phyloP scores from a whole-genome alignment of 2,888 invertebrate genomes.

The Paralinhomoeus sp. region DNA sequence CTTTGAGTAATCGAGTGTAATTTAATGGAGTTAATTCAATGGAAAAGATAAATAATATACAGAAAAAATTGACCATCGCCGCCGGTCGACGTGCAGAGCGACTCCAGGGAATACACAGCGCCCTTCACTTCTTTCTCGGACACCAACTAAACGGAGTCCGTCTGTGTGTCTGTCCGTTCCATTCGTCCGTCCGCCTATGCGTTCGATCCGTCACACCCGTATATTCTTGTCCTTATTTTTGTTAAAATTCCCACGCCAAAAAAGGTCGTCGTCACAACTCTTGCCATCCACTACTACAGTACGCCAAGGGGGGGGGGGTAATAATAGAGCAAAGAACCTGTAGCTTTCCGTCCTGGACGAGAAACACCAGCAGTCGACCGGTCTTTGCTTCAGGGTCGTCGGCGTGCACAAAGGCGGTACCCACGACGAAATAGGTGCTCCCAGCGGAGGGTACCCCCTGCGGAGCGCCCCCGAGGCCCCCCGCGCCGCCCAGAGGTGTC shows the following conservation, averaged over 20 bases:
- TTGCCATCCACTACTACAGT: no score
- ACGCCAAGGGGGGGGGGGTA: no score
- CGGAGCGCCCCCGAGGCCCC: slow-evolving; percentile 50
- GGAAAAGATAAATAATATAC: no score
- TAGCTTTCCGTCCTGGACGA: slow-evolving; percentile 10
- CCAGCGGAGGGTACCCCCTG: slow-evolving; percentile 32
- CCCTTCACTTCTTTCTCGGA: slow-evolving; percentile 88
- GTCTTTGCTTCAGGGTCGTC: slow-evolving; percentile 85
- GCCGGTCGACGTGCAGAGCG: no score
- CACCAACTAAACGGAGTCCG: slow-evolving; percentile 36
- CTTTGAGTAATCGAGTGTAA: no score
- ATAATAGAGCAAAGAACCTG: neutral
- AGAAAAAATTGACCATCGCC: no score
- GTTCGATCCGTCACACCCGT: no score
- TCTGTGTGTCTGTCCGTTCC: no score
- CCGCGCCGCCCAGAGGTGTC: neutral
- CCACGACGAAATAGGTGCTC: slow-evolving; percentile 42
- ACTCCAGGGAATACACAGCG: slow-evolving; percentile 66
- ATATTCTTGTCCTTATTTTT: no score
- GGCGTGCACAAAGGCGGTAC: slow-evolving; percentile 74
- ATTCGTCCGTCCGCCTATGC: neutral
- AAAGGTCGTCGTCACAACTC: no score
- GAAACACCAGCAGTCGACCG: slow-evolving; percentile 17
- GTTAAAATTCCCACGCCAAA: no score
- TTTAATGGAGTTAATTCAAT: no score